Percentiles rank a stretch among this genome's conserved stretches.
These are phyloP conservation scores for Valencia hispanica DNA, from an alignment of 2,797 vertebrate species.

Conservation along the genomic window DNA sequence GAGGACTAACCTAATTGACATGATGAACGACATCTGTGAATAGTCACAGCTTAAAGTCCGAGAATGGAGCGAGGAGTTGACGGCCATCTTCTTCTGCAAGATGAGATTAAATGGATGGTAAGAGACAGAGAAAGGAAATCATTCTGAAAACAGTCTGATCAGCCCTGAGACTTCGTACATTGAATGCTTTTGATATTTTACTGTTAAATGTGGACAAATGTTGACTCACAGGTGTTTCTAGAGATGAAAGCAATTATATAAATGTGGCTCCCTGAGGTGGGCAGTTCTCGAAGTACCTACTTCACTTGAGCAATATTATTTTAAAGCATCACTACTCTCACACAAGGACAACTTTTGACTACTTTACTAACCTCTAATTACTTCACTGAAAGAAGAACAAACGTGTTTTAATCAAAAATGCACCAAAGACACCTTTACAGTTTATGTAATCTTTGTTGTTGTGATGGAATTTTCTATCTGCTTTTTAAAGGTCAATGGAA, in stretches of 20 bases:
- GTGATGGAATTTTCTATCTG: not conserved
- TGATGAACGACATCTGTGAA: not conserved
- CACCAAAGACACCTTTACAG: not conserved
- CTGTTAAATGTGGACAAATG: not conserved
- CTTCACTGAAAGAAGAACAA: not conserved
- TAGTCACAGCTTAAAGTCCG: not conserved
- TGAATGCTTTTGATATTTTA: not conserved
- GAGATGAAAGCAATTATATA: too few relatives aligned
- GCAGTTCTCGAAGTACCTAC: too few relatives aligned
- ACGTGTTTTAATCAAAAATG: not conserved
- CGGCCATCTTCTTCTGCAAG: not conserved
- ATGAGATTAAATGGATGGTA: not conserved
- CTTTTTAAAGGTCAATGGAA: too few relatives aligned
- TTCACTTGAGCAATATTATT: not conserved
- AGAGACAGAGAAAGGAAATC: not conserved
- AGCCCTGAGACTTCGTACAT: not conserved
- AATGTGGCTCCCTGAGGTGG: not conserved
- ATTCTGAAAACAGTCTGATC: not conserved
- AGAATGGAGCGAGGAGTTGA: not conserved
- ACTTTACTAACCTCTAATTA: not conserved
- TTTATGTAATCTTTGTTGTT: not conserved
- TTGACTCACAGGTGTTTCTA: too few relatives aligned
- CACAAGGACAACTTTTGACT: not conserved
- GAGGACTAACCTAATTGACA: accelerated
- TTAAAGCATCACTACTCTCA: not conserved